Evolutionary conservation across 2,797 vertebrate species (phyloP).

Genomic region (Thamnophis elegans): DNA sequence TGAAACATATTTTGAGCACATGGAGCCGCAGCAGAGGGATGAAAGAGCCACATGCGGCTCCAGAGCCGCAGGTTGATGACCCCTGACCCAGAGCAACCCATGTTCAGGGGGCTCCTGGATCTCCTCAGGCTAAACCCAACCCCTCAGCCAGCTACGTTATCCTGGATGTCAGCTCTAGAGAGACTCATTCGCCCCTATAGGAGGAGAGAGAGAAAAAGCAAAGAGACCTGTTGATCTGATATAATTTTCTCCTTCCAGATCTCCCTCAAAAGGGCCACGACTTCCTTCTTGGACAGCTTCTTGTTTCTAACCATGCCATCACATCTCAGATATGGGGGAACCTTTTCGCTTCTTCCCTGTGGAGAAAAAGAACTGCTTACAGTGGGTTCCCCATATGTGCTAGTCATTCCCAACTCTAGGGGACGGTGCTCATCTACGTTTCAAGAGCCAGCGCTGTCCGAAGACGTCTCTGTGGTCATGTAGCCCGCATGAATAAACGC

Average conservation of each 20-base stretch:
- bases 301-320: conserved; percentile 72
- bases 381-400: not conserved
- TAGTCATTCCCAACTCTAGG: too few relatives aligned
- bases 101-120: not conserved
- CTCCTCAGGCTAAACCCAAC: not conserved
- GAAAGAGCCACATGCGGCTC: too few relatives aligned
- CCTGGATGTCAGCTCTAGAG: not conserved
- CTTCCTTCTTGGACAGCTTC: conserved; percentile 69
- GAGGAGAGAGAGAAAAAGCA: not conserved
- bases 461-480: too few relatives aligned
- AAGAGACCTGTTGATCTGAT: conserved; percentile 60
- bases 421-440: too few relatives aligned
- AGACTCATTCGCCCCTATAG: not conserved
- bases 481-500: too few relatives aligned
- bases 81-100: not conserved
- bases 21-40: too few relatives aligned
- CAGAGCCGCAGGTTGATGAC: too few relatives aligned
- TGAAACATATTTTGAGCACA: too few relatives aligned
- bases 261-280: conserved; percentile 69
- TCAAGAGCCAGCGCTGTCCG: too few relatives aligned
- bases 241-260: conserved; percentile 73
- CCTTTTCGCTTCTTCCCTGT: conserved; percentile 65
- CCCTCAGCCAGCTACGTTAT: not conserved
- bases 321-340: conserved; percentile 72
- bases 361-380: not conserved